A percentile compares a stretch with the other conserved stretches of the same genome.
phyloP scores from a whole-genome alignment of 2,113 vertebrate species.

The Holacanthus passer region DNA sequence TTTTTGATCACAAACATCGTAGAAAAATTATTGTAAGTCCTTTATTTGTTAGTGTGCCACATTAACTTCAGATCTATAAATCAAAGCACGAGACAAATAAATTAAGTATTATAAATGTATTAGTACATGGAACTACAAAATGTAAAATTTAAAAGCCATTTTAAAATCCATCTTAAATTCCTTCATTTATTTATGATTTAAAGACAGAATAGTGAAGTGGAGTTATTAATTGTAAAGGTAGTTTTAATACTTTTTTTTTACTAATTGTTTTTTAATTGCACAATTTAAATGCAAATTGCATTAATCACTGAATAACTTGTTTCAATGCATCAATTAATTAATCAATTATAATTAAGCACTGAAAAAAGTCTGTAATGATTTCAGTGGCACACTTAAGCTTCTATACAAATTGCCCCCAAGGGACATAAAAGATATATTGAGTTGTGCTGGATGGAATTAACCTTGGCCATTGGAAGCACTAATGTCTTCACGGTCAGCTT shows the following conservation, averaged over 20 bases:
- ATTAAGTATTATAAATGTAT: conserved; percentile 7
- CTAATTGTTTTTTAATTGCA: conserved; percentile 19
- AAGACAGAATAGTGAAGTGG: not conserved
- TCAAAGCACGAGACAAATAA: not conserved
- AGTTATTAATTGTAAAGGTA: conserved; percentile 23
- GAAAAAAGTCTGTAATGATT: conserved; percentile 29
- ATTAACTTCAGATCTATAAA: not conserved
- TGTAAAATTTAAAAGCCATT: not conserved
- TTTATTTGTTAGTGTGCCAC: not conserved
- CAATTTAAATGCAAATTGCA: conserved; percentile 27
- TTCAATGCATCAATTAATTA: conserved; percentile 42
- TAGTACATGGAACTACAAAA: not conserved
- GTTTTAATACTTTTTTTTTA: not conserved
- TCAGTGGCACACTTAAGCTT: conserved; percentile 4
- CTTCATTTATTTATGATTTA: not conserved
- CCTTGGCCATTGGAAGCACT: not conserved
- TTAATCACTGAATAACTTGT: conserved; percentile 22
- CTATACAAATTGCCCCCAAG: conserved; percentile 30
- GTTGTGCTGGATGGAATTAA: not conserved
- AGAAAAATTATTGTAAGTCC: not conserved
- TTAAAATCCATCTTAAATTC: conserved; percentile 11
- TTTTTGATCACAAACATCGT: not conserved
- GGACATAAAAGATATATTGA: conserved; percentile 37
- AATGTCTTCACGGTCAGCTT: not conserved
- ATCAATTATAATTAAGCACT: conserved; percentile 28